Base-by-base conservation (phyloP, 2,797 vertebrate genomes). In the Hemitrygon akajei region DNA sequence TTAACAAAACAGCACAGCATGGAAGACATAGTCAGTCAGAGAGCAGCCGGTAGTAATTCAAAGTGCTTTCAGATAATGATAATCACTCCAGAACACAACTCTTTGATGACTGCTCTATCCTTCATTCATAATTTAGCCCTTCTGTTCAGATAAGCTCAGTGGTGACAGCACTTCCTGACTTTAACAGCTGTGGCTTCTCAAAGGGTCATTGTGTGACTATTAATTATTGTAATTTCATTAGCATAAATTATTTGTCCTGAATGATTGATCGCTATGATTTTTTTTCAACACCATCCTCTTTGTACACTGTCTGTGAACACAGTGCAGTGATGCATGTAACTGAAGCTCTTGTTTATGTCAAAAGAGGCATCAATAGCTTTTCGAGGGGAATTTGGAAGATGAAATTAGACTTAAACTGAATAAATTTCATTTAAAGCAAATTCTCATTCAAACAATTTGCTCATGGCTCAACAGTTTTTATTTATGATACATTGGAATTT, bases 211-310 rank as follows among this genome's bases (percentile, higher is more conserved):
- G 98, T 98, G 97, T 96, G 98, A 97, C 97, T 98, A 98, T 98
- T 98, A 99, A 99, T 99, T 98, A 98, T 97, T 97, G 98, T 98
- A 98, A 98, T 97, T 98, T 98, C 97, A 98, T 99, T 99, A 99
- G 97, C 98, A 99, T 98, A 98, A 98, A 99, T 98, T 98, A 99
- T 98, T 98, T 97, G 97, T 97, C 97, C 97, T 97, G 97, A 98
- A 97, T 98, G 98, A 98, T 98, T 97, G 97, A 97, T 98, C 97
- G 40, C 91, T 76, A 76, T 56, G 91, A 93, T 75, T 93, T 93
- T 92, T 47, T 93, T 93, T 75, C 91, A 75, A 47, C 91, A 93
- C 71, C 71, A 76, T 93, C 91, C 71, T 47, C 91, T 91, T 91
- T 93, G 91, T 71, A 93, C 75, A 47, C 75, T 93, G 89, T 93